phyloP scores from a whole-genome alignment of 2,888 invertebrate genomes.

The Plagodis pulveraria region DNA sequence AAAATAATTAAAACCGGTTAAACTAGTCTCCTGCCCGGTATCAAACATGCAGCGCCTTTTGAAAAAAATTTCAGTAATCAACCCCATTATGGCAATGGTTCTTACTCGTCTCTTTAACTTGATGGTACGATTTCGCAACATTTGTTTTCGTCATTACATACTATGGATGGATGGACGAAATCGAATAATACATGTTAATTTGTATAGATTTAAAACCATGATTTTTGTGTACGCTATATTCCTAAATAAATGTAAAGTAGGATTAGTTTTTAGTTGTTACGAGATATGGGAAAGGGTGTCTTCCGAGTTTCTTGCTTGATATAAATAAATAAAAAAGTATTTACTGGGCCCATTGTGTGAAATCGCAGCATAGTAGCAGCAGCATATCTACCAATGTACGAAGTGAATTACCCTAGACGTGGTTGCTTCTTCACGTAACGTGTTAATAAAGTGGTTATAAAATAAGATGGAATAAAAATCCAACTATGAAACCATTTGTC shows the following conservation, averaged over 20 bases:
- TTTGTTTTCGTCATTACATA: conserved; percentile 11
- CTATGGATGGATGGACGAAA: conserved; percentile 10
- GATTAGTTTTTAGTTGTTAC: conserved; percentile 43
- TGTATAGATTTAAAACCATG: conserved; percentile 27
- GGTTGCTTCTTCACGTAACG: not conserved
- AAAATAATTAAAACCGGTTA: no score
- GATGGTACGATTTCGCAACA: conserved; percentile 7
- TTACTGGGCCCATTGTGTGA: not conserved
- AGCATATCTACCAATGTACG: not conserved
- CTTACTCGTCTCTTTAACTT: not conserved
- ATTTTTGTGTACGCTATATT: conserved; percentile 50
- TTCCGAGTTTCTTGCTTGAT: conserved; percentile 13
- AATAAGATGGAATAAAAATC: no score
- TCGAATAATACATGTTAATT: conserved; percentile 27
- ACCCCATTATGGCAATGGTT: no score
- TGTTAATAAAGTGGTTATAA: no score
- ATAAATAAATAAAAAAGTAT: not conserved
- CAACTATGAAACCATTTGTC: no score
- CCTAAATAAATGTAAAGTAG: conserved; percentile 76
- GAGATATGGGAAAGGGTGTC: conserved; percentile 3
- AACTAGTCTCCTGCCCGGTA: no score
- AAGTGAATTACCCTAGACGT: not conserved
- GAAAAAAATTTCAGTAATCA: no score
- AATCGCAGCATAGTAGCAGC: no score
- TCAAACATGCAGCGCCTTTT: no score